phyloP scores from a whole-genome alignment of 2,113 vertebrate species.

The Odocoileus virginianus region DNA sequence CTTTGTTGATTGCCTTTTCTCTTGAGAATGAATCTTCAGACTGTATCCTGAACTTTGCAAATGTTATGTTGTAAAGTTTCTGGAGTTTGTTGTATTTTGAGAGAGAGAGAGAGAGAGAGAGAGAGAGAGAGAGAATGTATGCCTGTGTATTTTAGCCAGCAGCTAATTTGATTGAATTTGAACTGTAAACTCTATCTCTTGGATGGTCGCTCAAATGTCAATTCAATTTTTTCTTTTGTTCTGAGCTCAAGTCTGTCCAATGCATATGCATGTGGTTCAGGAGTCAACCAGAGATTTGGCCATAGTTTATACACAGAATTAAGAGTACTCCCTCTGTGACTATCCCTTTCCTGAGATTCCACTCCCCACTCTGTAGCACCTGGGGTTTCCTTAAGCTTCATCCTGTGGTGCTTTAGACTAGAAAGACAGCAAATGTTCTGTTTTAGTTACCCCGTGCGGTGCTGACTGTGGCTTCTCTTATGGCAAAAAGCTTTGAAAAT shows the following conservation, averaged over 20 bases:
- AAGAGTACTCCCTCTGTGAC: not conserved
- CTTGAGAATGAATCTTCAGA: not conserved
- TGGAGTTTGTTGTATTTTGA: not conserved
- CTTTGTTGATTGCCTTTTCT: not conserved
- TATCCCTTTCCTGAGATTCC: not conserved
- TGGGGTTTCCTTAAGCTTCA: not conserved
- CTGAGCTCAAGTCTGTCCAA: not conserved
- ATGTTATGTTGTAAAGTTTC: not conserved
- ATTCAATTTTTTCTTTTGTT: not conserved
- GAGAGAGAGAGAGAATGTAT: not conserved
- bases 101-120: not conserved
- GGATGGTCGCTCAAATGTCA: not conserved
- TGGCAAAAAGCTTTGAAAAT: not conserved
- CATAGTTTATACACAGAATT: conserved; percentile 2
- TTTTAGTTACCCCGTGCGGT: not conserved
- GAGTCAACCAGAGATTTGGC: not conserved
- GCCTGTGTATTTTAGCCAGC: not conserved
- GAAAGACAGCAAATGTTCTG: not conserved
- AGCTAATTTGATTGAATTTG: not conserved
- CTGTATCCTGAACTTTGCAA: not conserved
- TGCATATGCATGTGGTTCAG: not conserved
- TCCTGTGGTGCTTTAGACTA: not conserved
- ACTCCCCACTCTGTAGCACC: not conserved
- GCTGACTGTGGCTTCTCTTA: not conserved
- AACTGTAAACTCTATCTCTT: not conserved